Base-by-base conservation (phyloP, 1,140 invertebrate species). In the Cecropterus lyciades region DNA sequence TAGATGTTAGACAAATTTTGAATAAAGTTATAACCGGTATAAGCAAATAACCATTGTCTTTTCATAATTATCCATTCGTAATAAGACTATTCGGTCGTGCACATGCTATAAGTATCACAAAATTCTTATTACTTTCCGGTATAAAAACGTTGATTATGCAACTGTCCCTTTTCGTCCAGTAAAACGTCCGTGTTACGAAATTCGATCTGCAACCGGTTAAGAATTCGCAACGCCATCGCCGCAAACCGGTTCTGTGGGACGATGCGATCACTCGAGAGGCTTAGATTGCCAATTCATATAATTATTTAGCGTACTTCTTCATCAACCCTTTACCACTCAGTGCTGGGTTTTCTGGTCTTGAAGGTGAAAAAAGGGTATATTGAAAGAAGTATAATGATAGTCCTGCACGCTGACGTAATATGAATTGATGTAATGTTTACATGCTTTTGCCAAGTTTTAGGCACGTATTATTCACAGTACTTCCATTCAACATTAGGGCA, bases 181-280 rank as follows among this genome's bases (percentile, higher is more conserved):
- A 60, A 60, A 37, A 46, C 27, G 56, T 24, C 15, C 42, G 27
- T 30, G 56, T 60, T 60, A 37, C 43, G 43, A 60, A 60, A 60
- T 49, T 37, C 27, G 57, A 60, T 49, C 51, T 40, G 42, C 37
- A 56, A 68, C 57, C 52, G 37, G 57, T 63, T 48, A 17, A 49
- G 57, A 63, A 68, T 63, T 55, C 43, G 66, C 66, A 62, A 37
- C 52, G 48, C 59, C 49, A 65, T 60, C 57, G 57, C 27, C 16
- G 27, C n/a, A n/a, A 68, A 68, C 66, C 30, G 42, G 66, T 68
- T 68, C 30, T 16, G 15, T 53, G 57, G 27, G n/a, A n/a, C n/a
- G 65, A 67, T 45, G 48, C 49, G 13, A 27, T 60, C 45, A 24
- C 53, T 43, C 51, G 37, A 37, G 55, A 67, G 43, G 20, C 56